Evolutionary conservation across 1,140 invertebrate genomes (phyloP), one percentile per base, ranked within the genome.

Genomic region (Drosophila pectinifera): DNA sequence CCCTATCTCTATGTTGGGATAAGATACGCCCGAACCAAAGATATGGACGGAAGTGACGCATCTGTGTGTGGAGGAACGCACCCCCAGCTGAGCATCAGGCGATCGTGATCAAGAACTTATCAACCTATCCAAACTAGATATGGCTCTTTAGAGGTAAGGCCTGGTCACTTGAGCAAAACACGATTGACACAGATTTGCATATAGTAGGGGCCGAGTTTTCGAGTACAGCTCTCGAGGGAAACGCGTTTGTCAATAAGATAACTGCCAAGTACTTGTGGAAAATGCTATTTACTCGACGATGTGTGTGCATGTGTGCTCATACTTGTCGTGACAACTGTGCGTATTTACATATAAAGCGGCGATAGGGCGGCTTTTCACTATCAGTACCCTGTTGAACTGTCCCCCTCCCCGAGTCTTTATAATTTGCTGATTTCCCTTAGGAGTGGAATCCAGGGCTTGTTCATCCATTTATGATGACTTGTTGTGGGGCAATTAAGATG

Each of bases 151-250:
- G 55, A 38, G 73, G 43, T 58, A 43, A 76, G 39, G 56, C 38
- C 42, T 6, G 4, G 16, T 36, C 56, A 70, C 75, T 79, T 75
- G 45, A 57, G 22, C 36, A n/a, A 54, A 16, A 68, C 54, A 79
- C 43, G 64, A 64, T 45, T 62, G 63, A 78, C 77, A 78, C 36
- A 77, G 53, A 64, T 82, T 86, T 88, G 74, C 65, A 65, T 64
- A 58, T 10, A 26, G 8, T 11, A 28, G n/a, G 16, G 46, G 11
- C 8, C 46, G 53, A 22, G 28, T 18, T 20, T 42, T 54, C 64
- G 42, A 58, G 38, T 51, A 28, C 59, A 48, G 18, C 67, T 69
- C 64, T 70, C 64, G 28, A 67, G 43, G 42, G 11, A 43, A 75
- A 57, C 62, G 39, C 24, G 54, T 77, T 76, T 76, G 73, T 74